Percentiles rank a stretch among this genome's conserved stretches.
Evolutionary conservation across 2,888 invertebrate species (phyloP).

Genomic region (Hermaeophaga mercurialis): DNA sequence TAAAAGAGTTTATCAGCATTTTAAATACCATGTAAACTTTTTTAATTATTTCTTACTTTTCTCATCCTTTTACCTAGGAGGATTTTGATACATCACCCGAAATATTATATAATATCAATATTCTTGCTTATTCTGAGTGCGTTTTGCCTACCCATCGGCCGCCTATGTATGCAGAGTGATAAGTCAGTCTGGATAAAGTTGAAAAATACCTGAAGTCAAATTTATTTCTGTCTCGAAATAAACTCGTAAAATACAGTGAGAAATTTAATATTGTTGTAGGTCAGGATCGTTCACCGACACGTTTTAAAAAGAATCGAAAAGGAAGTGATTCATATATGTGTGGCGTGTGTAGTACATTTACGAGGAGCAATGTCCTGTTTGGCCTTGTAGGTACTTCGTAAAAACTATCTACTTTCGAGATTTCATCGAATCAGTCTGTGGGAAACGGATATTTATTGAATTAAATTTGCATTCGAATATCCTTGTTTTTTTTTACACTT

Average conservation of each 20-base stretch:
- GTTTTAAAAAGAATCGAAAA: constrained; percentile 44
- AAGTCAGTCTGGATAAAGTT: constrained; percentile 40
- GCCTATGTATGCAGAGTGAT: constrained; percentile 7
- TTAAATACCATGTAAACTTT: too few relatives aligned
- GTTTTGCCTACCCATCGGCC: too few relatives aligned
- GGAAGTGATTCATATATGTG: constrained; percentile 46
- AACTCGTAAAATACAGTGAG: constrained; percentile 34
- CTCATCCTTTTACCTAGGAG: too few relatives aligned
- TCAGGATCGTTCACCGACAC: constrained; percentile 44
- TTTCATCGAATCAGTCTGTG: constrained; percentile 5
- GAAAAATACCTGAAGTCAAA: constrained; percentile 50
- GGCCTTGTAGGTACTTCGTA: constrained; percentile 43
- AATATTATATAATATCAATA: too few relatives aligned
- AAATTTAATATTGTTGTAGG: constrained; percentile 50
- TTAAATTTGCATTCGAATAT: background rate
- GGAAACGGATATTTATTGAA: constrained; percentile 4
- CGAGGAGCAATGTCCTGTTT: constrained; percentile 41
- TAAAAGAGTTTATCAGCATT: too few relatives aligned
- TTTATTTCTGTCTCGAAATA: constrained; percentile 46
- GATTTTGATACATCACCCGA: too few relatives aligned
- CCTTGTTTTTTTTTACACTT: constrained; percentile 3
- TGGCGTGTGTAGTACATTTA: constrained; percentile 26
- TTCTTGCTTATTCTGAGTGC: too few relatives aligned
- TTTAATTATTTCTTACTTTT: too few relatives aligned
- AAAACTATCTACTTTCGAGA: constrained; percentile 7